Conservation (phyloP, 2,113 vertebrate species). For the Coptodon rendalli region DNA sequence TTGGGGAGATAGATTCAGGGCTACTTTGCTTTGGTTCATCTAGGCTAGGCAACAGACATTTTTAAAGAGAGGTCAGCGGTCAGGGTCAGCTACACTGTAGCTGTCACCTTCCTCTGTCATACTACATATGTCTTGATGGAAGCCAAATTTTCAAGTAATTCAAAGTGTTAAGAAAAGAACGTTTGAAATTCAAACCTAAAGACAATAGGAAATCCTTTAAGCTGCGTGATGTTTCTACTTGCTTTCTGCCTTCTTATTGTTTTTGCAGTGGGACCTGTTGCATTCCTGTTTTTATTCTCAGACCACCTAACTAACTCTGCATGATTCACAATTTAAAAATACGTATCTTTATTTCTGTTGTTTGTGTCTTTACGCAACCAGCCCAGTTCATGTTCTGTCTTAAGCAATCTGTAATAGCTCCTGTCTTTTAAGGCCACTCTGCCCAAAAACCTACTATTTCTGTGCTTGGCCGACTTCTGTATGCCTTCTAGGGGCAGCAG, state of each 20-base stretch:
- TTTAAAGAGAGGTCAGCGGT: accelerated
- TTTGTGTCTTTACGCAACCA: background rate
- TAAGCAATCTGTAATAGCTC: background rate
- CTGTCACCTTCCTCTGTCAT: background rate
- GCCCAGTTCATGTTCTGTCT: background rate
- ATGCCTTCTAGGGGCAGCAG: background rate
- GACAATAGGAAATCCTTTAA: background rate
- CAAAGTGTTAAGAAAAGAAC: background rate
- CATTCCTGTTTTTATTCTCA: background rate
- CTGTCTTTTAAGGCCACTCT: background rate
- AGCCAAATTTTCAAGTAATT: accelerated
- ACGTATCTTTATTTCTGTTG: background rate
- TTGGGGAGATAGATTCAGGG: background rate
- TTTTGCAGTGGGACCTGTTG: background rate
- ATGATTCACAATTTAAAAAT: background rate
- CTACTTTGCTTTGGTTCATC: background rate
- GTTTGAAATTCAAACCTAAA: background rate
- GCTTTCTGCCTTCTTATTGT: background rate
- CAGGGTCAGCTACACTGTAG: background rate
- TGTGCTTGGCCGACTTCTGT: background rate
- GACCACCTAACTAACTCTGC: background rate
- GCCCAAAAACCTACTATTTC: background rate
- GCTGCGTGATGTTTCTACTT: background rate
- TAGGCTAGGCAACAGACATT: background rate
- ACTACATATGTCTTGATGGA: background rate